Percentiles rank a stretch among this genome's conserved stretches.
Conservation (phyloP, 2,797 vertebrate species). For the Catamblyrhynchus diadema region DNA sequence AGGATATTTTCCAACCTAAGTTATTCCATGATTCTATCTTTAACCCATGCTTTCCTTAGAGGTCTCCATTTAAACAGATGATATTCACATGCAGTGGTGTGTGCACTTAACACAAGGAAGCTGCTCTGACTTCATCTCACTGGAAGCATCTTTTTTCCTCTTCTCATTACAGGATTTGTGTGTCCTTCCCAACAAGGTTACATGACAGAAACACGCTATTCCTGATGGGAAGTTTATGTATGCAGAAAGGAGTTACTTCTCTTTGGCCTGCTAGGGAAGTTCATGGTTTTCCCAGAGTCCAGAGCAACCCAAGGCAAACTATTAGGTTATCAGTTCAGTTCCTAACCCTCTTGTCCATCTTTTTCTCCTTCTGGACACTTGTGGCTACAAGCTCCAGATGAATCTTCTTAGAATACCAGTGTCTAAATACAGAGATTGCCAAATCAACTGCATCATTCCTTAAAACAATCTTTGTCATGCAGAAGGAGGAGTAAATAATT, state of each 20-base stretch:
- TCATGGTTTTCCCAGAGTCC: not conserved
- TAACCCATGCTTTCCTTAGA: not conserved
- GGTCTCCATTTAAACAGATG: not conserved
- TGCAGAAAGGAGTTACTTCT: not conserved
- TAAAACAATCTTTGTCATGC: not conserved
- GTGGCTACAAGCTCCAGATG: not conserved
- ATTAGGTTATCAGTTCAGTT: not conserved
- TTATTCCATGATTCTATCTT: not conserved
- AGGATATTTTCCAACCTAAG: not conserved
- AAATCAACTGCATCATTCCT: not conserved
- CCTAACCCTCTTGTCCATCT: not conserved
- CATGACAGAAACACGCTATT: not conserved
- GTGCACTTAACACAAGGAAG: not conserved
- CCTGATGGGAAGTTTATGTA: not conserved
- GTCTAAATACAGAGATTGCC: constrained; percentile 4
- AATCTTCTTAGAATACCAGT: not conserved
- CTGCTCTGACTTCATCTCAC: not conserved
- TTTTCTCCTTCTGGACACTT: not conserved
- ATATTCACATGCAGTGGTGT: not conserved
- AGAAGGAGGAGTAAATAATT: not conserved
- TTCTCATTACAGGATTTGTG: not conserved
- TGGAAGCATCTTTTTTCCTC: not conserved
- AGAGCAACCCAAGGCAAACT: not conserved
- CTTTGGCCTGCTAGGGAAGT: not conserved
- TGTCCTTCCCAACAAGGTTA: not conserved